A percentile compares a stretch with the other conserved stretches of the same genome.
Evolutionary conservation across 2,888 invertebrate genomes (phyloP).

Genomic region (Volucella inanis): DNA sequence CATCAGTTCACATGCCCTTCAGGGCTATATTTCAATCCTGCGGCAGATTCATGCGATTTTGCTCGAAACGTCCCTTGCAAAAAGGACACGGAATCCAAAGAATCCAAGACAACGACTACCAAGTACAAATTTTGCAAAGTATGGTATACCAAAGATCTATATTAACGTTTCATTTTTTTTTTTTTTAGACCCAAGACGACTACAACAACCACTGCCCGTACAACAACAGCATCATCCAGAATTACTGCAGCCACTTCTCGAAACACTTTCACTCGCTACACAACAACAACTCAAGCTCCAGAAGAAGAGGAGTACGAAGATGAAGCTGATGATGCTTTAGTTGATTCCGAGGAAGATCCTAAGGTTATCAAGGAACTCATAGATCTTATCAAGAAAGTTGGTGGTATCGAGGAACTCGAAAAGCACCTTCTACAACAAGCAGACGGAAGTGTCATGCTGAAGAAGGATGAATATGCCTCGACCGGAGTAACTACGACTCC

Average conservation of each 20-base stretch:
- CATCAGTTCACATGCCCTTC: slow-evolving; percentile 97
- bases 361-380: slow-evolving; percentile 91
- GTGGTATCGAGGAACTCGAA: slow-evolving; percentile 93
- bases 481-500: slow-evolving; percentile 84
- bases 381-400: slow-evolving; percentile 92
- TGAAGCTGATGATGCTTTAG: slow-evolving; percentile 81
- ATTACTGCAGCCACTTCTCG: slow-evolving; percentile 82
- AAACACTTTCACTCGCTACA: slow-evolving; percentile 81
- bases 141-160: neutral
- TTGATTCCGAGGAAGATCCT: slow-evolving; percentile 82
- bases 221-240: slow-evolving; percentile 83
- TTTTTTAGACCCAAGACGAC: slow-evolving; percentile 83
- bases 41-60: slow-evolving; percentile 96
- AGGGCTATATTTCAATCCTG: slow-evolving; percentile 94
- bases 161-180: neutral
- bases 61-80: slow-evolving; percentile 93
- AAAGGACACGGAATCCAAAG: slow-evolving; percentile 83
- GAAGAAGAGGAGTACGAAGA: slow-evolving; percentile 84
- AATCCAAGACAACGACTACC: slow-evolving; percentile 73
- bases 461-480: slow-evolving; percentile 81
- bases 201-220: slow-evolving; percentile 81
- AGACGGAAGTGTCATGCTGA: slow-evolving; percentile 84
- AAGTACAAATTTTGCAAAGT: slow-evolving; percentile 19
- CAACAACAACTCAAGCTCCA: slow-evolving; percentile 83
- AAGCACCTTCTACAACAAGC: slow-evolving; percentile 87